Evolutionary conservation across 2,888 invertebrate genomes (phyloP), one percentile per base, ranked within the genome.

Genomic region (Nomada flava): DNA sequence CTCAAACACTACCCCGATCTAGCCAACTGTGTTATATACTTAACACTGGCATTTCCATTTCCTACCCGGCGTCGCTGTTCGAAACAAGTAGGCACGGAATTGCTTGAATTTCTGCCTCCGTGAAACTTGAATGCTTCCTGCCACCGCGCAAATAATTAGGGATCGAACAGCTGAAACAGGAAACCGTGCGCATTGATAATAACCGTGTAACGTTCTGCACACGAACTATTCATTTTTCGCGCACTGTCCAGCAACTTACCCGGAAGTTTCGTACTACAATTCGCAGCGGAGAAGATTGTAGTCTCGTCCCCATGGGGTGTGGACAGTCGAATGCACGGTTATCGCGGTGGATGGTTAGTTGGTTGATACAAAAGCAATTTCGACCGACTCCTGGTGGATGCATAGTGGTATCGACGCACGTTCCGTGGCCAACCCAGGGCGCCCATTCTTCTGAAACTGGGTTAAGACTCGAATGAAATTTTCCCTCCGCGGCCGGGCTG

Each of bases 401-500:
- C 80, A 68, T 20, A 67, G 69, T 15, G 62, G 52, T 78, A 82
- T 72, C 76, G 79, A 76, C 68, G 62, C 36, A 44, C 60, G 82
- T 65, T 72, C 78, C 69, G 60, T 55, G 36, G 70, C 59, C 69
- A 67, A 68, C 26, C 47, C 55, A 72, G 55, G 60, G 57, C 7
- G 60, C 44, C 72, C 84, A 87, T 89, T 89, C 86, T 90, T 87
- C 84, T 67, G 74, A 79, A 89, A 89, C 82, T 89, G 80, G 88
- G 87, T 88, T 86, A 88, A 88, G 84, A 87, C 83, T 74, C 71
- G 88, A 84, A 86, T 83, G 83, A 83, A 87, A 89, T 87, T 85
- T 87, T 70, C 82, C 75, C 68, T 74, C 15, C 10, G 13, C 59
- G 67, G n/a, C 15, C 29, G 23, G 57, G 26, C 63, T 11, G 4